Evolutionary conservation across 2,888 invertebrate species (phyloP).

Genomic region (Megamerina dolium): DNA sequence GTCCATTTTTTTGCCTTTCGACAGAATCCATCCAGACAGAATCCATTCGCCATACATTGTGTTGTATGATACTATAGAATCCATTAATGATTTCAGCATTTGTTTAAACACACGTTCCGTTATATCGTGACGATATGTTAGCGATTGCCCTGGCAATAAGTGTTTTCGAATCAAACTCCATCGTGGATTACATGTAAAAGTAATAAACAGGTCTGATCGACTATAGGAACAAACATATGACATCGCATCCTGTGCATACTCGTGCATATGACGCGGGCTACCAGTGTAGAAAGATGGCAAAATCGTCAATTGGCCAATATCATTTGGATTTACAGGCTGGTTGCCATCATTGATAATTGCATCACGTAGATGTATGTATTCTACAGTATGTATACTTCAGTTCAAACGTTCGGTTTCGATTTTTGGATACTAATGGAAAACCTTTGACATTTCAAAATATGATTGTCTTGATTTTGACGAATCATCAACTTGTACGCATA

Average conservation of each 20-base stretch:
- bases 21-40: constrained; percentile 21
- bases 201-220: constrained; percentile 15
- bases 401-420: too few species aligned
- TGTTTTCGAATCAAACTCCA: constrained; percentile 17
- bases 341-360: constrained; percentile 7
- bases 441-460: too few species aligned
- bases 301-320: constrained; percentile 14
- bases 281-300: constrained; percentile 18
- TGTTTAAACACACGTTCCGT: constrained; percentile 19
- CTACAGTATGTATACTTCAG: too few species aligned
- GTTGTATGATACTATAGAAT: constrained; percentile 12
- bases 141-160: constrained; percentile 23
- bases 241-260: constrained; percentile 21
- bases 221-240: constrained; percentile 18
- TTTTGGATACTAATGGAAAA: too few species aligned
- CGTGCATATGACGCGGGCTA: constrained; percentile 23
- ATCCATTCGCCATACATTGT: constrained; percentile 18
- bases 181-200: constrained; percentile 14
- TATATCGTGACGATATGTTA: constrained; percentile 28
- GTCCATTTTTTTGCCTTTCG: constrained; percentile 36
- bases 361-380: constrained; percentile 7
- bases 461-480: too few species aligned
- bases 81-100: constrained; percentile 13
- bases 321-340: constrained; percentile 7
- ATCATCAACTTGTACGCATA: too few species aligned